Base-by-base conservation (phyloP, 2,888 invertebrate species). In the Zhuqinia jingwanae region DNA sequence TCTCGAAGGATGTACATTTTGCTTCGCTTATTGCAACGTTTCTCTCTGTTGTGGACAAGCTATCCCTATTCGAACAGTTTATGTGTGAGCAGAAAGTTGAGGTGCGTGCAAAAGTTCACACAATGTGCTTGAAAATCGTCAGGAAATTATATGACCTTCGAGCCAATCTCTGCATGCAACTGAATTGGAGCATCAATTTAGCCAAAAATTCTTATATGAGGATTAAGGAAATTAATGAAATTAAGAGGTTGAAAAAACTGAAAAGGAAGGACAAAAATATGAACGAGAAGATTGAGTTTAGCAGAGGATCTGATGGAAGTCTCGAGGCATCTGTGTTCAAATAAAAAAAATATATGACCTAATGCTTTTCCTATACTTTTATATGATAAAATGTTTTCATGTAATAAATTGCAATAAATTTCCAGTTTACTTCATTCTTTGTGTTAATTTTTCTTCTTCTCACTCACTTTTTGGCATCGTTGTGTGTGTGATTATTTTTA, bases 201-300 rank as follows among this genome's bases (percentile, higher is more conserved):
- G 56, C 82, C 13, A 82, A 63, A 47, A 82, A 82, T 11, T 60
- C 82, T 2, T 75, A 36, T 27, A 75, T 75, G 75, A 70, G 53
- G 17, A 63, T 82, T 47, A 82, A 63, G 25, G 82, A 82, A 27
- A 17, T 75, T 0, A 82, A 82, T 75, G 82, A 82, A 36, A 76
- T 82, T 50, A 56, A 58, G n/a, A 75, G 82, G 42, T 17, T 82
- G 1, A 60, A 20, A 50, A 60, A 30, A 36, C 27, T 75, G 27
- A 82, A 75, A 63, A 75, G 63, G 53, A 22, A 15, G 11, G 63
- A 75, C 45, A 73, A 30, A 15, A 10, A 45, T 22, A 30, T 82
- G 5, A 65, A 82, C 11, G 73, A 45, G 22, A 20, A 75, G 22
- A 75, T 82, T 2, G 82, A 82, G 25, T 75, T 82, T 50, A 15